These are phyloP conservation scores for Drosophila eohydei DNA, from an alignment of 2,888 invertebrate species.

Conservation along the genomic window DNA sequence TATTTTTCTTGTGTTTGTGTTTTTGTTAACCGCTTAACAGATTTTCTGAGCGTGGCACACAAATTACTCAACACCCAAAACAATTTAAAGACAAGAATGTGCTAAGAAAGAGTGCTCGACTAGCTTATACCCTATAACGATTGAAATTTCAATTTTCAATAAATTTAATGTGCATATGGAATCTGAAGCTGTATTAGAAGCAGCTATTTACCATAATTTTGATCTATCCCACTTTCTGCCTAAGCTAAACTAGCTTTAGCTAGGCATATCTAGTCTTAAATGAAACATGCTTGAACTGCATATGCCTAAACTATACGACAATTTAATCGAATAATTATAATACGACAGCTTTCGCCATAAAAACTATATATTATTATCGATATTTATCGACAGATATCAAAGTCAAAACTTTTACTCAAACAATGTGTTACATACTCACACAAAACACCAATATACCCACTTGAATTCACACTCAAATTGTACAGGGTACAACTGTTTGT, in stretches of 20 bases:
- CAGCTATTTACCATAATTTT: background rate
- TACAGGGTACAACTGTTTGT: background rate
- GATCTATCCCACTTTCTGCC: background rate
- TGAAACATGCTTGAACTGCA: background rate
- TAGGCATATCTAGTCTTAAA: background rate
- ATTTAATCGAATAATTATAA: too few species aligned
- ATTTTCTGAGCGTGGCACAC: conserved; percentile 67
- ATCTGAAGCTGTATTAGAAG: background rate
- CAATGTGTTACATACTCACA: background rate
- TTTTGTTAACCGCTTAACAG: conserved; percentile 73
- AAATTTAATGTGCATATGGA: background rate
- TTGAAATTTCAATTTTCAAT: background rate
- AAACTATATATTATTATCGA: background rate
- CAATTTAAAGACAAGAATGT: conserved; percentile 12
- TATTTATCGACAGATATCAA: background rate
- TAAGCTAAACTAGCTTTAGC: background rate
- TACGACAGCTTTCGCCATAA: background rate
- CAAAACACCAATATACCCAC: background rate
- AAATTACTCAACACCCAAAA: conserved; percentile 74
- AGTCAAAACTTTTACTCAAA: too few species aligned
- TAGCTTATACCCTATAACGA: background rate
- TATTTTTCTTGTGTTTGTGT: conserved; percentile 57
- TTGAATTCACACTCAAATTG: background rate
- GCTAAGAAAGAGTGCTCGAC: background rate
- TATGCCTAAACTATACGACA: background rate